A percentile compares a stretch with the other conserved stretches of the same genome.
Conservation (phyloP, 2,888 invertebrate species). For the Nematopogon swammerdamellus region DNA sequence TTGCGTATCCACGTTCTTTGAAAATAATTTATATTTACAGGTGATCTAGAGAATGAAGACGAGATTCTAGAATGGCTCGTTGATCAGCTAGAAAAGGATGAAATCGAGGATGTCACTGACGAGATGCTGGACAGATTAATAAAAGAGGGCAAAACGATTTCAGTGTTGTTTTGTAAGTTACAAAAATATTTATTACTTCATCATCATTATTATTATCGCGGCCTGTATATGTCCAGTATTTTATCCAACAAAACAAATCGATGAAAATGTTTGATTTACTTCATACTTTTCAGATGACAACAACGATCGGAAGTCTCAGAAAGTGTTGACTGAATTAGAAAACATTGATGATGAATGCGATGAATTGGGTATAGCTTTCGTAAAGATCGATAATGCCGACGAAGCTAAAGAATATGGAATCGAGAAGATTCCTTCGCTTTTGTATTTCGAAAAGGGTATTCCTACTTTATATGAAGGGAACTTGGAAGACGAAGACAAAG, state of each 20-base stretch:
- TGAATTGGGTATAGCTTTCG: constrained; percentile 83
- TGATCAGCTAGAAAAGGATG: constrained; percentile 84
- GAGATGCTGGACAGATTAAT: constrained; percentile 90
- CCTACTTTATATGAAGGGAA: constrained; percentile 78
- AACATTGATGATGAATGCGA: constrained; percentile 94
- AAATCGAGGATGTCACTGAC: constrained; percentile 93
- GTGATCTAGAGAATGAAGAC: constrained; percentile 85
- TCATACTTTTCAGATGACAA: constrained; percentile 79
- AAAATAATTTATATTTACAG: too few relatives aligned
- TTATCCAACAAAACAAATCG: background rate
- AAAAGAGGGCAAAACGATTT: constrained; percentile 83
- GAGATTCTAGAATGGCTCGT: constrained; percentile 86
- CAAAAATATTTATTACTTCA: constrained; percentile 3
- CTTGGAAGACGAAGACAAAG: constrained; percentile 85
- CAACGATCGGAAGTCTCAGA: constrained; percentile 83
- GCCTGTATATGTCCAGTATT: background rate
- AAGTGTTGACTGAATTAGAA: constrained; percentile 82
- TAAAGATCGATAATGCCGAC: constrained; percentile 87
- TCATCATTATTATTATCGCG: background rate
- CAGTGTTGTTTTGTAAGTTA: constrained; percentile 84
- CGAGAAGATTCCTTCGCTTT: constrained; percentile 78
- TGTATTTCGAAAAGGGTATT: constrained; percentile 79
- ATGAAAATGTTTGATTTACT: too few relatives aligned
- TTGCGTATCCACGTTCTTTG: too few relatives aligned
- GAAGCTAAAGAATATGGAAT: constrained; percentile 91